phyloP scores from a whole-genome alignment of 2,888 invertebrate species.

The Gibbula magus region DNA sequence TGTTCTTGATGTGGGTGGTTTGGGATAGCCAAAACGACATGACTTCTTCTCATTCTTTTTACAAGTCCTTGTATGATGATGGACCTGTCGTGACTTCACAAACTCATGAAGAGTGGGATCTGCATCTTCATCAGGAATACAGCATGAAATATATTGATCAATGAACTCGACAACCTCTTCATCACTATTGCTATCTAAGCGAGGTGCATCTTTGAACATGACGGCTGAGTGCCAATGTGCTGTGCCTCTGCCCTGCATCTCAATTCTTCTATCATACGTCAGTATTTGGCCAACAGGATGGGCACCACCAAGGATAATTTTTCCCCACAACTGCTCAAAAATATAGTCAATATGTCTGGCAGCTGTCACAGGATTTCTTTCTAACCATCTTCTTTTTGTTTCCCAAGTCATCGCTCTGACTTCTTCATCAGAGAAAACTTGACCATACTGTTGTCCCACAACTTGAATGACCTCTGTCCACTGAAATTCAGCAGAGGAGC shows the following conservation, averaged over 20 bases:
- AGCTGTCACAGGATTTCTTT: conserved; percentile 35
- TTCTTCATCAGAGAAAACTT: conserved; percentile 27
- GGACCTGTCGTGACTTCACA: too few species aligned
- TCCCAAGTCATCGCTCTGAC: conserved; percentile 12
- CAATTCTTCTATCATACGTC: conserved; percentile 34
- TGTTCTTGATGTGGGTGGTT: too few species aligned
- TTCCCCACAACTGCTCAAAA: conserved; percentile 34
- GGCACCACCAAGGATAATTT: neutral
- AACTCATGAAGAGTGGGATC: too few species aligned
- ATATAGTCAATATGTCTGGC: conserved; percentile 37
- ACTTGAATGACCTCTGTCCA: conserved; percentile 43
- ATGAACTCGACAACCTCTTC: conserved; percentile 27
- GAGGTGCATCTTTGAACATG: conserved; percentile 34
- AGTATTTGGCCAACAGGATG: conserved; percentile 36
- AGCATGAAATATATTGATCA: conserved; percentile 11
- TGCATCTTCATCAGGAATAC: too few species aligned
- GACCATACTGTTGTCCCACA: conserved; percentile 39
- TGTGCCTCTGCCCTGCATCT: conserved; percentile 39
- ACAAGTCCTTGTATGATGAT: too few species aligned
- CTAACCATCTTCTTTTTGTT: conserved; percentile 35
- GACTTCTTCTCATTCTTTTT: too few species aligned
- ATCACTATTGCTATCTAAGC: conserved; percentile 29
- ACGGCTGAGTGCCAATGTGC: conserved; percentile 34
- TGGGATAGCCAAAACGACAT: too few species aligned
- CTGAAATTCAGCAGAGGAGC: conserved; percentile 44